Conservation (phyloP, 2,888 invertebrate species). For the Byasa hedistus region DNA sequence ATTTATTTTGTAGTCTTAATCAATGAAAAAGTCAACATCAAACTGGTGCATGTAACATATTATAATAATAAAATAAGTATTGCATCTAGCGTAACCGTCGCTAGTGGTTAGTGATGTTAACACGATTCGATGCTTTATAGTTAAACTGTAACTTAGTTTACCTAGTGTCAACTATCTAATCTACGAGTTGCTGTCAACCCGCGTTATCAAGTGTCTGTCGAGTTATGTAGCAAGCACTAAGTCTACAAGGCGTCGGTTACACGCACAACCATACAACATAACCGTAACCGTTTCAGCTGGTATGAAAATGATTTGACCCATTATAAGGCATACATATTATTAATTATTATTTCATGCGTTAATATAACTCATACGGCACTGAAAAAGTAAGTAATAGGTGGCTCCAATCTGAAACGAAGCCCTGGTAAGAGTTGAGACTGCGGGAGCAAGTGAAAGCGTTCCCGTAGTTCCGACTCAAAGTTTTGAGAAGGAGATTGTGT, state of each 20-base stretch:
- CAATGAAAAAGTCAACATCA: neutral
- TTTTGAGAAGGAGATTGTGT: too few relatives aligned
- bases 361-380: too few relatives aligned
- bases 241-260: constrained; percentile 23
- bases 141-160: constrained; percentile 16
- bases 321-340: too few relatives aligned
- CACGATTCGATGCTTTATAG: neutral
- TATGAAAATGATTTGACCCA: constrained; percentile 19
- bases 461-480: too few relatives aligned
- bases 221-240: constrained; percentile 16
- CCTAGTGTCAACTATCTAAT: constrained; percentile 19
- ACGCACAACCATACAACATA: constrained; percentile 10
- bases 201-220: constrained; percentile 19
- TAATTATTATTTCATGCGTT: too few relatives aligned
- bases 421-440: too few relatives aligned
- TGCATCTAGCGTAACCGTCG: neutral
- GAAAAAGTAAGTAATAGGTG: too few relatives aligned
- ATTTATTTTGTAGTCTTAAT: neutral
- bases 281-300: constrained; percentile 5
- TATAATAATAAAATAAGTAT: neutral
- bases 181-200: constrained; percentile 14
- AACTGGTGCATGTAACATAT: too few relatives aligned
- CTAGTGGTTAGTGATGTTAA: constrained; percentile 2
- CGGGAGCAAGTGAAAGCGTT: too few relatives aligned
- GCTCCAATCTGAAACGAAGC: too few relatives aligned